These are phyloP conservation scores for Rhagonycha fulva DNA, from an alignment of 2,888 invertebrate genomes.

Conservation along the genomic window DNA sequence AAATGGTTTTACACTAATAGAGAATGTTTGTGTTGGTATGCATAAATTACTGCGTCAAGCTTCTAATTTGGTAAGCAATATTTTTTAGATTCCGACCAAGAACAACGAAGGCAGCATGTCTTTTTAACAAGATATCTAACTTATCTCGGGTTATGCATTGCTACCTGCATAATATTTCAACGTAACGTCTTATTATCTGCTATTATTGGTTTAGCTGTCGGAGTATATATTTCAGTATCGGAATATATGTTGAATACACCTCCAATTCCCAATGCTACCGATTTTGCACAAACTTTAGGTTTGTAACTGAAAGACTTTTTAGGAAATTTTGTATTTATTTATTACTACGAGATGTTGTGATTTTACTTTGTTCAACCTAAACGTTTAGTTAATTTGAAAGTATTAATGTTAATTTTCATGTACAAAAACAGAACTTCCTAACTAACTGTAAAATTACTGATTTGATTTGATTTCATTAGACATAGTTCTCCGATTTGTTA, in stretches of 20 bases:
- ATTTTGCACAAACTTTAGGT: conserved; percentile 31
- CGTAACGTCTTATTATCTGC: conserved; percentile 77
- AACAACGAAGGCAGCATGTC: conserved; percentile 61
- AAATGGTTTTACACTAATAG: conserved; percentile 69
- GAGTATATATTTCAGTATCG: conserved; percentile 81
- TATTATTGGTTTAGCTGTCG: conserved; percentile 77
- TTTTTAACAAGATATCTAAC: conserved; percentile 76
- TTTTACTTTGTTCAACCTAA: neutral
- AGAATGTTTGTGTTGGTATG: conserved; percentile 77
- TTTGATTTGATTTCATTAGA: neutral
- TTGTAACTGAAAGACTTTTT: conserved; percentile 2
- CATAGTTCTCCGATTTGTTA: neutral
- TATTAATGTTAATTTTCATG: neutral
- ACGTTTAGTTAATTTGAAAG: neutral
- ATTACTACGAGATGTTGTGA: neutral
- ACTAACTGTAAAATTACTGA: neutral
- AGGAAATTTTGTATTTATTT: conserved; percentile 19
- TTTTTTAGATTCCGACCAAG: conserved; percentile 55
- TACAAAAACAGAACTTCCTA: neutral
- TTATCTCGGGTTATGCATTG: conserved; percentile 81
- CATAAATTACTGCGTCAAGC: conserved; percentile 44
- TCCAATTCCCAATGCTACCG: conserved; percentile 42
- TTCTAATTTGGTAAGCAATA: neutral
- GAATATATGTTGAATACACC: conserved; percentile 70
- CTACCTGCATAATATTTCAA: conserved; percentile 85